phyloP scores from a whole-genome alignment of 2,888 invertebrate genomes.

The Lampropteryx suffumata region DNA sequence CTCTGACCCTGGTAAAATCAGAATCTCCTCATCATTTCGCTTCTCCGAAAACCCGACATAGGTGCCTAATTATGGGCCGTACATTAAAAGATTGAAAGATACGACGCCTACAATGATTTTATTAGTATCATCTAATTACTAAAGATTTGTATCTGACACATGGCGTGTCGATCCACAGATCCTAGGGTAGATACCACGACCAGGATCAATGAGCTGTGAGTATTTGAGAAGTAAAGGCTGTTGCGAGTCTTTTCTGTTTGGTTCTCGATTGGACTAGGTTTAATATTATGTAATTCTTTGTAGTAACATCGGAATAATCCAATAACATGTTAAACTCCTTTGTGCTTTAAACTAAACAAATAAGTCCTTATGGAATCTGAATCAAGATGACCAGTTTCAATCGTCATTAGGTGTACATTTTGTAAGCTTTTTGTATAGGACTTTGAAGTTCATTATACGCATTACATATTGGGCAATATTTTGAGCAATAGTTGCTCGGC shows the following conservation, averaged over 20 bases:
- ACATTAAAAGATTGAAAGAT: constrained; percentile 47
- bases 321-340: too few relatives aligned
- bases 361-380: too few relatives aligned
- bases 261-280: background rate
- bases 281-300: background rate
- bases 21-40: background rate
- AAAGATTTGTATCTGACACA: constrained; percentile 70
- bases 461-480: too few relatives aligned
- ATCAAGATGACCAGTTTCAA: too few relatives aligned
- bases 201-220: constrained; percentile 6
- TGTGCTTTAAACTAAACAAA: too few relatives aligned
- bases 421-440: too few relatives aligned
- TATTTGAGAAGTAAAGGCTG: background rate
- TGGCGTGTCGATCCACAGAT: constrained; percentile 52
- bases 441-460: too few relatives aligned
- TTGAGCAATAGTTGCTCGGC: too few relatives aligned
- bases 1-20: background rate
- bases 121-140: constrained; percentile 77
- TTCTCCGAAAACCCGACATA: constrained; percentile 1
- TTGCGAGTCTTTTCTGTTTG: background rate
- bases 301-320: background rate
- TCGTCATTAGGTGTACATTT: too few relatives aligned
- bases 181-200: constrained; percentile 46
- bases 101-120: constrained; percentile 62
- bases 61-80: constrained; percentile 1